Base-by-base conservation (phyloP, 2,113 vertebrate genomes). In the Esox niger region DNA sequence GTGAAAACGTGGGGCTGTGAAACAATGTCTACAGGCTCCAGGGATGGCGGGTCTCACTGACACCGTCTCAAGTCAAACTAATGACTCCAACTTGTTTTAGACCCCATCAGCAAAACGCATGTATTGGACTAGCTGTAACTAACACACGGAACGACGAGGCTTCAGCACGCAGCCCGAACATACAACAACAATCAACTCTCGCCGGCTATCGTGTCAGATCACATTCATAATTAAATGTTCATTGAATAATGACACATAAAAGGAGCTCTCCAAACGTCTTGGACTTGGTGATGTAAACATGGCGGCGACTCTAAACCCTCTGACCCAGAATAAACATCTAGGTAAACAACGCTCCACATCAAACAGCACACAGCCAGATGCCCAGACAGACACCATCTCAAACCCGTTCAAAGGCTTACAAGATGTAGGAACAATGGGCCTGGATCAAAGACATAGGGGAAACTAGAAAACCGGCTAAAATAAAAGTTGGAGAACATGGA, bases 311-410 rank as follows among this genome's bases (percentile, higher is more conserved):
- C 33, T 38, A 11, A 49, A 49, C 71, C 54, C 52, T 66, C 43
- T 21, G 38, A n/a, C n/a, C n/a, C 25, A 77, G 63, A 71, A 49
- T 67, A 69, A 78, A 76, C 62, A 60, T 52, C 49, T 65, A 30
- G n/a, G 61, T 70, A 76, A 76, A 71, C 73, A 80, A 57, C 15
- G 21, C 20, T 52, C 23, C 29, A 78, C 69, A 78, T 81, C 79
- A 81, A 75, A 66, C 54, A 78, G 75, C 72, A 81, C 73, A 69
- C 62, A 27, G 49, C 43, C 55, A 25, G 32, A 73, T 33, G 33
- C 56, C 57, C 35, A 66, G 65, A 67, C 64, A 35, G 33, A 35
- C 33, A 10, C 9, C 33, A 35, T 11, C 33, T 35, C 9, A 10
- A 35, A 74, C 31, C 7, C 21, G 62, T 30, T 67, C 6, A 2